These are phyloP conservation scores for Nemurella pictetii DNA, from an alignment of 2,888 invertebrate species.

Conservation along the genomic window DNA sequence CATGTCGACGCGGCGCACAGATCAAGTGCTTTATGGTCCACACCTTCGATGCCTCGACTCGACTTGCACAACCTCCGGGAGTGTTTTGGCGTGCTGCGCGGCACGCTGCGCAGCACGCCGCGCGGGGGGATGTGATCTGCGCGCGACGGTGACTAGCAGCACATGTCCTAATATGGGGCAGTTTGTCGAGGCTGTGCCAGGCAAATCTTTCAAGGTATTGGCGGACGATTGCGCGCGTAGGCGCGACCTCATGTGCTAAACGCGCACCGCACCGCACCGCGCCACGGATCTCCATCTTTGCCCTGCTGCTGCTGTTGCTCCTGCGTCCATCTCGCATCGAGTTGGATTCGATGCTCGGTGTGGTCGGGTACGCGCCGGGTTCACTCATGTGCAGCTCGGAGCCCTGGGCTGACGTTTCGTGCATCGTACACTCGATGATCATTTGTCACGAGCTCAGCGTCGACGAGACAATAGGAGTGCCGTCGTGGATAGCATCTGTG, in stretches of 20 bases:
- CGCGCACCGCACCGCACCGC: not conserved
- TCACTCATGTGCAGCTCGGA: not conserved
- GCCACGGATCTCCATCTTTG: not conserved
- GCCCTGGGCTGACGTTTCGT: not conserved
- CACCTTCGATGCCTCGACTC: not conserved
- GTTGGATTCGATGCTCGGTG: not conserved
- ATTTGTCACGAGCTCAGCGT: slow-evolving; percentile 41
- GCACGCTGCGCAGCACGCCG: no score
- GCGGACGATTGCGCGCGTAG: slow-evolving; percentile 20
- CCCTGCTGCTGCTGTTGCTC: not conserved
- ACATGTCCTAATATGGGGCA: slow-evolving; percentile 29
- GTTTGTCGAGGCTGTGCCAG: slow-evolving; percentile 12
- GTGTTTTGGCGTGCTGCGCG: not conserved
- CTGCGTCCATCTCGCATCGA: not conserved
- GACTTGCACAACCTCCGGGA: not conserved
- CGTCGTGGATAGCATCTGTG: not conserved
- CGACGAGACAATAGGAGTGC: slow-evolving; percentile 16
- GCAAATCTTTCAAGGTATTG: slow-evolving; percentile 23
- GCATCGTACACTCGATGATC: slow-evolving; percentile 12
- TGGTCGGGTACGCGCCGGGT: not conserved
- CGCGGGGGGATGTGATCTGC: slow-evolving; percentile 11
- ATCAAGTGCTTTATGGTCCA: not conserved
- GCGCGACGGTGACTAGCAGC: not conserved
- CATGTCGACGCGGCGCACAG: not conserved
- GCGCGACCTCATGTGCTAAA: not conserved